Evolutionary conservation across 2,797 vertebrate genomes (phyloP).

Genomic region (Brotogeris chrysoptera): DNA sequence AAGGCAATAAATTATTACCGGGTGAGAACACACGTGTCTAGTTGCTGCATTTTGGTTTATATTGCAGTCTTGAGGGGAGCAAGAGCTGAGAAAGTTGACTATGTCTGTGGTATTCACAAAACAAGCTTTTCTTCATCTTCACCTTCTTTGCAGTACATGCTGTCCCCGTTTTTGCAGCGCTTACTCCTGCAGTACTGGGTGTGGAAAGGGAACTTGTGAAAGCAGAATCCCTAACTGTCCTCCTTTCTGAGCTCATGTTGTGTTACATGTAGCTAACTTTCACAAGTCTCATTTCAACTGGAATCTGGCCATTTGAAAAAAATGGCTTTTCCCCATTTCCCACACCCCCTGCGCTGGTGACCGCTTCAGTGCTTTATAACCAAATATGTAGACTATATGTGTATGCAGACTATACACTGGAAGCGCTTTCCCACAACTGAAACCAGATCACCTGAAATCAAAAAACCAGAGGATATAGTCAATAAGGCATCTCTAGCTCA

Average conservation of each 20-base stretch:
- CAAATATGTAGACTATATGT: not conserved
- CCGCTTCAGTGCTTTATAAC: not conserved
- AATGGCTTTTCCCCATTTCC: not conserved
- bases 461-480: not conserved
- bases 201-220: not conserved
- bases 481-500: not conserved
- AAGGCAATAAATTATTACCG: not conserved
- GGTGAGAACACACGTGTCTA: not conserved
- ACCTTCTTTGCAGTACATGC: not conserved
- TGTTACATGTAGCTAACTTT: not conserved
- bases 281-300: not conserved
- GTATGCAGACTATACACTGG: not conserved
- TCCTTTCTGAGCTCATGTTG: not conserved
- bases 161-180: not conserved
- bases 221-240: not conserved
- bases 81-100: not conserved
- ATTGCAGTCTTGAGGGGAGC: not conserved
- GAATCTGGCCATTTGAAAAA: not conserved
- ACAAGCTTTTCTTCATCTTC: not conserved
- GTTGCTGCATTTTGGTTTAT: not conserved
- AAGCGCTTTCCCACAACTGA: not conserved
- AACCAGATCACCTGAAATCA: not conserved
- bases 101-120: not conserved
- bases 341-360: not conserved
- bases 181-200: not conserved